Conservation (phyloP, 2,113 vertebrate species). For the Chamaetylas fuelleborni region DNA sequence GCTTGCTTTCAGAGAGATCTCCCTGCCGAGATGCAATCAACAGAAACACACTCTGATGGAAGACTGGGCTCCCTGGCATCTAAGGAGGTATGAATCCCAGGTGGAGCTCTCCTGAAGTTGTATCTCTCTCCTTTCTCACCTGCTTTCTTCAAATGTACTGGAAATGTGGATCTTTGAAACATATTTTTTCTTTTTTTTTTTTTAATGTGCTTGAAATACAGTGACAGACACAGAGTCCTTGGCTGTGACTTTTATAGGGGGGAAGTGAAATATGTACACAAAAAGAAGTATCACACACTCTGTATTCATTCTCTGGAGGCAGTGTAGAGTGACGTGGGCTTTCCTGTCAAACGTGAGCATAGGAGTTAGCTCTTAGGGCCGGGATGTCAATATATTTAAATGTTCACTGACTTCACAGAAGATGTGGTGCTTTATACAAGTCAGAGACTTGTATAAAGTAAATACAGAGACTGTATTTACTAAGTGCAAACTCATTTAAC, state of each 20-base stretch:
- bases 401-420: neutral
- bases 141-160: neutral
- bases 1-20: neutral
- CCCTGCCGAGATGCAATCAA: neutral
- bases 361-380: neutral
- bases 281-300: neutral
- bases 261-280: neutral
- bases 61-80: neutral
- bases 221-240: neutral
- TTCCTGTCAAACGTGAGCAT: neutral
- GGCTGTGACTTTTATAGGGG: neutral
- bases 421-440: neutral
- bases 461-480: no score
- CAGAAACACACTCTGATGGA: neutral
- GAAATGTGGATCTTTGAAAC: neutral
- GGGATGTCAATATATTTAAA: neutral
- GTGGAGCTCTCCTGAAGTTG: neutral
- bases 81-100: neutral
- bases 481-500: slow-evolving; percentile 15
- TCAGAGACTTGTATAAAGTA: no score
- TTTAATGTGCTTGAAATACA: neutral
- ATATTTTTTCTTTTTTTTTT: neutral
- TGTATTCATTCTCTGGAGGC: neutral
- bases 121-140: neutral
- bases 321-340: neutral